Percentiles rank a stretch among this genome's conserved stretches.
phyloP scores from a whole-genome alignment of 2,113 vertebrate genomes.

The Scomber scombrus region DNA sequence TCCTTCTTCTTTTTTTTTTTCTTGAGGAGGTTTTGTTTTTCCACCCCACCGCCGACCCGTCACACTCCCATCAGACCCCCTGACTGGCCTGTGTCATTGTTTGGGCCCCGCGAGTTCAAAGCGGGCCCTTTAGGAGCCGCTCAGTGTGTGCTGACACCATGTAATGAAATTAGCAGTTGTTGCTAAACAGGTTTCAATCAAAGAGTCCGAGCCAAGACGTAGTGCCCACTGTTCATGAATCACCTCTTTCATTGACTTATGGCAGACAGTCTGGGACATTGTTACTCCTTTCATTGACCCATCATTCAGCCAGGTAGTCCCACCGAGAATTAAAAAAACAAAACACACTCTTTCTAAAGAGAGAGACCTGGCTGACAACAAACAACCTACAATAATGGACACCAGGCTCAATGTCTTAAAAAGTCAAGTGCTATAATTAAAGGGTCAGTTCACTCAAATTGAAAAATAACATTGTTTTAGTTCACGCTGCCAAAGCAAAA shows the following conservation, averaged over 20 bases:
- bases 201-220: constrained; percentile 86
- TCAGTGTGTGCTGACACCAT: constrained; percentile 94
- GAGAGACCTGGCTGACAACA: constrained; percentile 64
- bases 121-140: constrained; percentile 91
- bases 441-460: constrained; percentile 8
- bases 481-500: too few species aligned
- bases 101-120: constrained; percentile 91
- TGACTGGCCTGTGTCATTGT: constrained; percentile 94
- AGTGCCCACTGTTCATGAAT: constrained; percentile 74
- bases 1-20: constrained; percentile 79
- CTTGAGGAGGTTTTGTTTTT: constrained; percentile 68
- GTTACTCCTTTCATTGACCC: constrained; percentile 54
- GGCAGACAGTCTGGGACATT: constrained; percentile 67
- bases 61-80: constrained; percentile 90
- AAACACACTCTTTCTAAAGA: neutral
- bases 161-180: constrained; percentile 95
- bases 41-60: constrained; percentile 87
- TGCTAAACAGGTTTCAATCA: constrained; percentile 97
- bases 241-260: constrained; percentile 75
- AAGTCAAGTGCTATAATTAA: constrained; percentile 9
- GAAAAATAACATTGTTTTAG: neutral
- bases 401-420: neutral
- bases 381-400: neutral
- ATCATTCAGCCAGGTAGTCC: constrained; percentile 81
- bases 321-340: constrained; percentile 59